Base-by-base conservation (phyloP, 2,797 vertebrate genomes). In the Anguilla anguilla region DNA sequence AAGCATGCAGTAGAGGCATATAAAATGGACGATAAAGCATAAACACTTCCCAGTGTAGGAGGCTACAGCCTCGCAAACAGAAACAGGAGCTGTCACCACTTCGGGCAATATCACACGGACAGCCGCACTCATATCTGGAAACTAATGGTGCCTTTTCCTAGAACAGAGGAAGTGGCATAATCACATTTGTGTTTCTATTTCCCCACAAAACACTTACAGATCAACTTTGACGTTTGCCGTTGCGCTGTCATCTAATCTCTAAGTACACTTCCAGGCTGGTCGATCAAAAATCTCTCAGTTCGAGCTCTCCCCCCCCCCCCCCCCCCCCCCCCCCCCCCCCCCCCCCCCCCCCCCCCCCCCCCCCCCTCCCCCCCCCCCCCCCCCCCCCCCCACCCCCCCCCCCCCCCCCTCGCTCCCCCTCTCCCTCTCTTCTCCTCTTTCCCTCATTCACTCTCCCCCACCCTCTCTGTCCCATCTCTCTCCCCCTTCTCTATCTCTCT, bases 161-260 rank as follows among this genome's bases (percentile, higher is more conserved):
- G 72, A 39, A 77, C 2, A 39, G 13, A 43, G 77, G 77, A 25
- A 81, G 77, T 81, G 43, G 1, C 43, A 10, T 49, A 49, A 81
- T 81, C 43, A 7, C 6, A 13, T 81, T 49, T 81, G 17, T 79
- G 35, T 46, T 46, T 49, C n/a, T 49, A 17, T 46, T 31, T 25
- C 77, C n/a, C 77, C 81, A 25, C 39, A 81, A 81, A 67, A 81
- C 72, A 77, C 72, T 46, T 81, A 17, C 43, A 49, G 43, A 49
- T 81, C 22, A 46, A 81, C 77, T 81, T 81, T 81, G 39, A 49
- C 22, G 19, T 81, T 49, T 1, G 25, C 6, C 25, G 6, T 4
- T 25, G 11, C 3, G 4, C 39, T 49, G 43, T 81, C 43, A 49
- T n/a, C 19, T 15, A 49, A 49, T 25, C 77, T 81, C 77, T n/a